Percentiles rank a stretch among this genome's conserved stretches.
Conservation (phyloP, 2,113 vertebrate genomes). For the Climacteris rufus region DNA sequence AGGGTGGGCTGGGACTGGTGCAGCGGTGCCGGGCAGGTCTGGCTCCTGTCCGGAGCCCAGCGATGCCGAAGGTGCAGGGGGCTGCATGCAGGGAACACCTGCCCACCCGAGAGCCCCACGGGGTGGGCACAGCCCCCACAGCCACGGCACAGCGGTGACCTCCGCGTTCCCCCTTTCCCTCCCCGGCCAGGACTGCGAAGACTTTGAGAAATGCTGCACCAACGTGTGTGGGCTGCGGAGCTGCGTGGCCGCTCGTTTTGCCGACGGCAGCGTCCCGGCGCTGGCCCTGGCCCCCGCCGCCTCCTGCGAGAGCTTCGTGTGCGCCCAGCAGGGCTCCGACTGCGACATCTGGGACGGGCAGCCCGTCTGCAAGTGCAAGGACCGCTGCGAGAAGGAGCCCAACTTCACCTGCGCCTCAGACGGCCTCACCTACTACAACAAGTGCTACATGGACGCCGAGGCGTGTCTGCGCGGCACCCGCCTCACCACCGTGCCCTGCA, state of each 20-base stretch:
- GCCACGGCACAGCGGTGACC: background rate
- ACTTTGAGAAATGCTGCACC: slow-evolving; percentile 93
- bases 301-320: slow-evolving; percentile 86
- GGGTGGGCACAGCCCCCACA: background rate
- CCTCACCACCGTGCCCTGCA: slow-evolving; percentile 85
- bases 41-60: background rate
- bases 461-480: slow-evolving; percentile 87
- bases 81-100: accelerated
- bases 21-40: background rate
- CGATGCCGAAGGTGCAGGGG: background rate
- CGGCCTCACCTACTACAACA: slow-evolving; percentile 96
- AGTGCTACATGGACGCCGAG: slow-evolving; percentile 96
- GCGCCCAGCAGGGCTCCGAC: slow-evolving; percentile 89
- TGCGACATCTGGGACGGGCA: slow-evolving; percentile 95
- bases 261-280: slow-evolving; percentile 67
- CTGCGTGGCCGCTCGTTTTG: slow-evolving; percentile 91
- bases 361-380: slow-evolving; percentile 92
- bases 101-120: background rate
- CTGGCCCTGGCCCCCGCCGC: slow-evolving; percentile 39
- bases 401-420: slow-evolving; percentile 95
- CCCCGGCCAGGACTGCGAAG: slow-evolving; percentile 81
- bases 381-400: slow-evolving; percentile 94
- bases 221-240: slow-evolving; percentile 94
- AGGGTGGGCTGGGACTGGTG: background rate
- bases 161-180: background rate